Evolutionary conservation across 2,888 invertebrate genomes (phyloP).

Genomic region (Lepidocyrtinus sp.): DNA sequence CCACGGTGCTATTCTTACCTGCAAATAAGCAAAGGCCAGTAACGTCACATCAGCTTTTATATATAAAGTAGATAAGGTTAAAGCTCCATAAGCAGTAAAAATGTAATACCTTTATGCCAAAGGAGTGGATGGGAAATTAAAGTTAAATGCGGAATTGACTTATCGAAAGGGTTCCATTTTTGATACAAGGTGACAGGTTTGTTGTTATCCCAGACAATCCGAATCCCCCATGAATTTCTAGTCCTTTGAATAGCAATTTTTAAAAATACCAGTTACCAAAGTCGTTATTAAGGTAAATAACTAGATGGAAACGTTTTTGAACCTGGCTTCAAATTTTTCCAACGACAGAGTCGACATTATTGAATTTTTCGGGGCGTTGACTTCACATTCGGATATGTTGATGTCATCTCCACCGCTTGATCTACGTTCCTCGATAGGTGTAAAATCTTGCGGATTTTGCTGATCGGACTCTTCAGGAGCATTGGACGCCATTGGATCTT

Average conservation of each 20-base stretch:
- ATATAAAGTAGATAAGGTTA: neutral
- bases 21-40: too few species aligned
- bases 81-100: neutral
- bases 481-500: constrained; percentile 23
- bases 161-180: constrained; percentile 90
- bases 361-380: constrained; percentile 73
- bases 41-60: too few species aligned
- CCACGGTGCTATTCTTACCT: constrained; percentile 49
- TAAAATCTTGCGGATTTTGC: constrained; percentile 21
- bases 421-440: constrained; percentile 24
- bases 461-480: neutral
- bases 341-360: constrained; percentile 72
- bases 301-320: too few species aligned
- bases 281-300: constrained; percentile 18
- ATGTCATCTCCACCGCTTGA: constrained; percentile 29
- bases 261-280: neutral
- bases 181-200: constrained; percentile 79
- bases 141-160: constrained; percentile 84
- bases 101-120: constrained; percentile 77
- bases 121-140: constrained; percentile 86
- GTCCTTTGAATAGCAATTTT: constrained; percentile 74
- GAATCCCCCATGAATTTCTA: constrained; percentile 82
- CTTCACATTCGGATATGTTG: constrained; percentile 39
- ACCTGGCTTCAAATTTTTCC: constrained; percentile 80
- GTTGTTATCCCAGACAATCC: constrained; percentile 85